Evolutionary conservation across 2,113 vertebrate species (phyloP), one percentile per base, ranked within the genome.

Genomic region (Loxodonta africana): DNA sequence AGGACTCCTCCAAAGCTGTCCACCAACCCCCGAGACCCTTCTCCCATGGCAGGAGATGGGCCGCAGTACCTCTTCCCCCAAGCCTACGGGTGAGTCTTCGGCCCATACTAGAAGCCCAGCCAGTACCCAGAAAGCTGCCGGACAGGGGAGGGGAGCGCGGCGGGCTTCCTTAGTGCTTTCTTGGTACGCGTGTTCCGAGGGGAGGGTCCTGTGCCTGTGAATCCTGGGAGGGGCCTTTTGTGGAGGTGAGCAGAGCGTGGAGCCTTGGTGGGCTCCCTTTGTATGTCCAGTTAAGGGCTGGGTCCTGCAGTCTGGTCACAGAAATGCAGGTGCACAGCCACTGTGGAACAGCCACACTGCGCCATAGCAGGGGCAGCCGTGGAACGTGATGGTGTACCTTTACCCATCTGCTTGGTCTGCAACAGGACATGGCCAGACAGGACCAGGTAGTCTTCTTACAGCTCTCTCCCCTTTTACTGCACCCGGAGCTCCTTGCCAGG

Each of bases 1-100:
- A 95, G 97, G 65, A 96, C 91, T 26, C 87, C 95, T 4, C 81
- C 96, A 0, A 94, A 97, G 21, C 83, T 93, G 1, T 18, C 96
- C 8, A 44, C 28, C 83, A 98, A 20, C 18, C 88, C 85, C 15
- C 95, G 88, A 62, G 97, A 98, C 26, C 93, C 94, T 33, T 17
- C 96, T 4, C 88, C 85, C 5, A 95, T 97, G 96, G 97, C 98
- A 65, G 94, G 98, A 6, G 87, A 98, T 0, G 95, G 98, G 60
- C 97, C 94, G 0, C 98, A 91, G 48, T 97, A 96, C 57, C 97
- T 91, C 0, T 96, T 97, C 62, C 65, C 97, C 83, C 97, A 97
- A 57, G 84, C 95, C 4, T 97, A 97, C 0, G 44, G 98, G 98
- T 99, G 97, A 26, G 97, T 97, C 25, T 46, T 57, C 0, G 15